Evolutionary conservation across 2,888 invertebrate genomes (phyloP).

Genomic region (Hoplodrina blanda): DNA sequence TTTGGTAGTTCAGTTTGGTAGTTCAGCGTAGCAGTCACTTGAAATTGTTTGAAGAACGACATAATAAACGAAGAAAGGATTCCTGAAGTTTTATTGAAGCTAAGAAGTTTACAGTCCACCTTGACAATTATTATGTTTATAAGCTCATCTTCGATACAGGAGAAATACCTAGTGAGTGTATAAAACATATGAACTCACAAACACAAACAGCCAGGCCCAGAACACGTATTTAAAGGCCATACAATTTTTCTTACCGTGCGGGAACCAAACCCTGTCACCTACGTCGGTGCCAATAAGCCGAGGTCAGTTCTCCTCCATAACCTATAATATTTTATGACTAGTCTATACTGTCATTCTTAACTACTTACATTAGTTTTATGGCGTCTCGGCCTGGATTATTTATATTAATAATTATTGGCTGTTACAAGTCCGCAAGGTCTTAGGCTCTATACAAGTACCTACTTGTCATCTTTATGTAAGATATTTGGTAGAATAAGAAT

Average conservation of each 20-base stretch:
- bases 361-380: constrained; percentile 43
- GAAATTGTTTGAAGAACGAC: no score
- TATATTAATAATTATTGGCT: constrained; percentile 37
- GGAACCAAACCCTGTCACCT: neutral
- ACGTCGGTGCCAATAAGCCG: neutral
- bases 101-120: no score
- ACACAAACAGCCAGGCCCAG: neutral
- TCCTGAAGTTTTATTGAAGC: no score
- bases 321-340: constrained; percentile 31
- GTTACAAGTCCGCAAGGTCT: constrained; percentile 3
- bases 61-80: no score
- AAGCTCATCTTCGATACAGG: no score
- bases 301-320: constrained; percentile 12
- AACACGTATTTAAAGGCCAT: neutral
- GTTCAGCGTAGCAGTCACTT: no score
- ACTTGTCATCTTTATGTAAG: neutral
- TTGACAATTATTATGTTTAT: no score
- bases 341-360: constrained; percentile 29
- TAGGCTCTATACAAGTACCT: neutral
- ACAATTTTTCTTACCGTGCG: neutral
- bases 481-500: neutral
- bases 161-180: no score
- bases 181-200: neutral
- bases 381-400: constrained; percentile 27
- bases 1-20: no score